Conservation (phyloP, 2,113 vertebrate genomes). For the Helogale parvula region DNA sequence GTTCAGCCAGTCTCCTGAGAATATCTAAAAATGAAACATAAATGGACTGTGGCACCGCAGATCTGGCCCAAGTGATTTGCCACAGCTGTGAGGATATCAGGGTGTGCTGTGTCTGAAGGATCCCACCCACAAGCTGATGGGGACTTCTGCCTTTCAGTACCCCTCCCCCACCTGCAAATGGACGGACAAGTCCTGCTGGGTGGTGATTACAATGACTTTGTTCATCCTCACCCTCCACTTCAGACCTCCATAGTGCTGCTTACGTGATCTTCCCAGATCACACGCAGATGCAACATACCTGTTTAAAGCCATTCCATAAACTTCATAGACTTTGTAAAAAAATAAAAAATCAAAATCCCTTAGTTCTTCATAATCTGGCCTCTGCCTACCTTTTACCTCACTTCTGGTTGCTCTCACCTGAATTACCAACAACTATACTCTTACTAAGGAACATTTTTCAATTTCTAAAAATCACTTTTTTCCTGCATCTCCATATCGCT, state of each 20-base stretch:
- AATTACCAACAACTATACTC: neutral
- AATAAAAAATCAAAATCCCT: neutral
- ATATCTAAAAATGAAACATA: constrained; percentile 53
- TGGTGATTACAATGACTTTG: neutral
- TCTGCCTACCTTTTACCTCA: neutral
- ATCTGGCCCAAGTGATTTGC: constrained; percentile 33
- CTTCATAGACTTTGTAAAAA: neutral
- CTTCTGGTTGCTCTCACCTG: neutral
- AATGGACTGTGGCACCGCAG: neutral
- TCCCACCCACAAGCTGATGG: accelerated
- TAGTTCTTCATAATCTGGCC: neutral
- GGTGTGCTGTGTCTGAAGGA: neutral
- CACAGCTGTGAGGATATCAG: neutral
- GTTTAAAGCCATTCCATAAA: neutral
- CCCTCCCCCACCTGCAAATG: accelerated
- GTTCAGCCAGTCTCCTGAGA: neutral
- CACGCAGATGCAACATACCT: neutral
- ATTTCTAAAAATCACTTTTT: neutral
- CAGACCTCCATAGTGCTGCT: neutral
- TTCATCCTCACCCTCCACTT: neutral
- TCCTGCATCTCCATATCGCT: neutral
- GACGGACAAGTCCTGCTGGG: neutral
- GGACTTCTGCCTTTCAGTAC: neutral
- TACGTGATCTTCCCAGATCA: neutral
- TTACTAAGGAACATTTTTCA: neutral